phyloP scores from a whole-genome alignment of 2,888 invertebrate genomes.

The Andrena bucephala region DNA sequence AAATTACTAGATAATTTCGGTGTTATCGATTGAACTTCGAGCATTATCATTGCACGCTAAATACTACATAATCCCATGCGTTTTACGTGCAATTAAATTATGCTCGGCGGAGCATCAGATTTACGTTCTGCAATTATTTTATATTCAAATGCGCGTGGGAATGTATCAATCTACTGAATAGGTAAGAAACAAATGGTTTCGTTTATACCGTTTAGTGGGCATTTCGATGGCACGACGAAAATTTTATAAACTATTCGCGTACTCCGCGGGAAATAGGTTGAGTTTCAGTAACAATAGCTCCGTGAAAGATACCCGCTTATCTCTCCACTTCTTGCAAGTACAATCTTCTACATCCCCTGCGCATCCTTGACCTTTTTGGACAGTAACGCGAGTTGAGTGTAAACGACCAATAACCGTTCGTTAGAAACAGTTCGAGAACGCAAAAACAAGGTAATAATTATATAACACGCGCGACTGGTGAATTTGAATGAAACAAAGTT shows the following conservation, averaged over 20 bases:
- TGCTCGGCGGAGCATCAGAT: too few relatives aligned
- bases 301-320: constrained; percentile 24
- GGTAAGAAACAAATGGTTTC: too few relatives aligned
- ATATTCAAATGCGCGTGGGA: too few relatives aligned
- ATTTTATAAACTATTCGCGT: not conserved
- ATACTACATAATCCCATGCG: too few relatives aligned
- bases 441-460: not conserved
- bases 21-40: too few relatives aligned
- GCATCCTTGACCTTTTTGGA: constrained; percentile 43
- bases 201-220: too few relatives aligned
- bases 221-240: not conserved
- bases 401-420: not conserved
- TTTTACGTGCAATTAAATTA: too few relatives aligned
- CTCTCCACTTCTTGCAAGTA: constrained; percentile 36
- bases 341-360: constrained; percentile 17
- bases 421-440: not conserved
- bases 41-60: too few relatives aligned
- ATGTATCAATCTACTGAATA: too few relatives aligned
- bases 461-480: not conserved
- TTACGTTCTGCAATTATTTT: too few relatives aligned
- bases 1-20: constrained; percentile 1
- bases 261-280: not conserved
- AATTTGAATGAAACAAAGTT: not conserved
- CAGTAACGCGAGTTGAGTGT: not conserved
- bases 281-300: constrained; percentile 24